These are phyloP conservation scores for Galemys pyrenaicus DNA, from an alignment of 2,113 vertebrate species.

Conservation along the genomic window DNA sequence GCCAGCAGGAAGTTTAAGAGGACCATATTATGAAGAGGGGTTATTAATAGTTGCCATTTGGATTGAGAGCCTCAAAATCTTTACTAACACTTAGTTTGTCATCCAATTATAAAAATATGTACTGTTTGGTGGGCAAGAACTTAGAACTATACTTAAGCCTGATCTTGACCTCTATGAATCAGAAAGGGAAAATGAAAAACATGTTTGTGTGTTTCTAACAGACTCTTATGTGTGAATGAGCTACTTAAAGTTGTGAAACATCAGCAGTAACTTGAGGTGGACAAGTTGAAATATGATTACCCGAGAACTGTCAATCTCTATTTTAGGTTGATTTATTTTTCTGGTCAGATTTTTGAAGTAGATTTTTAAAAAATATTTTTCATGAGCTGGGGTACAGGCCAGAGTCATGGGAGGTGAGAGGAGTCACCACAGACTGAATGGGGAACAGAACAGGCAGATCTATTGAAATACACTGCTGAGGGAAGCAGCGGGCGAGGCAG, in stretches of 20 bases:
- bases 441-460: no score
- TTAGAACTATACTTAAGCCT: not conserved
- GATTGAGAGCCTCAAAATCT: not conserved
- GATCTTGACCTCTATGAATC: not conserved
- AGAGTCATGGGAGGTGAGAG: no score
- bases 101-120: not conserved
- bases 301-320: not conserved
- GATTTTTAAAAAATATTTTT: no score
- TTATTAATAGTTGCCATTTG: not conserved
- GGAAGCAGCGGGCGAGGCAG: no score
- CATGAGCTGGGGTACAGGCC: no score
- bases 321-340: not conserved
- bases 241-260: not conserved
- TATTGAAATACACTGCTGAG: no score
- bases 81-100: not conserved
- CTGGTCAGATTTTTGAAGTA: not conserved
- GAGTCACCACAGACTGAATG: no score
- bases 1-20: not conserved
- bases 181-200: not conserved
- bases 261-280: not conserved
- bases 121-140: not conserved
- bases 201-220: not conserved
- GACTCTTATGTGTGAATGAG: not conserved
- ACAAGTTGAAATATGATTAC: not conserved
- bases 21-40: not conserved